Conservation (phyloP, 2,888 invertebrate species). For the Eurois occulta region DNA sequence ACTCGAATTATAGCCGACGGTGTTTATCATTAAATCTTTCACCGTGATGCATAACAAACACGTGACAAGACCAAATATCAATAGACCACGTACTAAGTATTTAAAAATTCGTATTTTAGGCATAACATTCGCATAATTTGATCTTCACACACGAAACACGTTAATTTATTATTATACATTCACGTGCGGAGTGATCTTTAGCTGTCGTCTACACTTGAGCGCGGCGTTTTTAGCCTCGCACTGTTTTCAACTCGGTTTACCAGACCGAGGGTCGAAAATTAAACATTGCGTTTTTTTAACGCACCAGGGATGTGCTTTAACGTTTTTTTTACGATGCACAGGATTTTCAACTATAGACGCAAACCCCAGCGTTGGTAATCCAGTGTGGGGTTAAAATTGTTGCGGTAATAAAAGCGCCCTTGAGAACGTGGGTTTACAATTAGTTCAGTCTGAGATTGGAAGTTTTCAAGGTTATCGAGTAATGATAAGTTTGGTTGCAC, state of each 20-base stretch:
- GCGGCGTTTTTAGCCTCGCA: background rate
- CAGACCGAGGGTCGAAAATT: background rate
- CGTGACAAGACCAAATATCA: conserved; percentile 1
- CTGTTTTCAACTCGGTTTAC: background rate
- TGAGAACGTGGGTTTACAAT: background rate
- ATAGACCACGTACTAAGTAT: conserved; percentile 2
- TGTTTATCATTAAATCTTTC: background rate
- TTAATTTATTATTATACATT: conserved; percentile 25
- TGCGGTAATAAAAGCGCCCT: background rate
- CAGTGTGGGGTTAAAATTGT: background rate
- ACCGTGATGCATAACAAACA: conserved; percentile 4
- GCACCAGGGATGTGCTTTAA: background rate
- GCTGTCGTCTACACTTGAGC: background rate
- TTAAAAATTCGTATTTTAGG: background rate
- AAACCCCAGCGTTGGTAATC: background rate
- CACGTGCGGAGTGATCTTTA: conserved; percentile 44
- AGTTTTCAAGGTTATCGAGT: conserved; percentile 59
- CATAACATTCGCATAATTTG: conserved; percentile 9
- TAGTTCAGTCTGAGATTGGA: conserved; percentile 30
- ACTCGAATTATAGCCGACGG: background rate
- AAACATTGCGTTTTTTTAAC: background rate
- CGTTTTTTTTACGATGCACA: background rate
- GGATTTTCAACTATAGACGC: background rate
- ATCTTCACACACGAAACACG: conserved; percentile 14
- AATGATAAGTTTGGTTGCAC: conserved; percentile 37